phyloP scores from a whole-genome alignment of 2,797 vertebrate species.

The Pseudopleuronectes americanus region DNA sequence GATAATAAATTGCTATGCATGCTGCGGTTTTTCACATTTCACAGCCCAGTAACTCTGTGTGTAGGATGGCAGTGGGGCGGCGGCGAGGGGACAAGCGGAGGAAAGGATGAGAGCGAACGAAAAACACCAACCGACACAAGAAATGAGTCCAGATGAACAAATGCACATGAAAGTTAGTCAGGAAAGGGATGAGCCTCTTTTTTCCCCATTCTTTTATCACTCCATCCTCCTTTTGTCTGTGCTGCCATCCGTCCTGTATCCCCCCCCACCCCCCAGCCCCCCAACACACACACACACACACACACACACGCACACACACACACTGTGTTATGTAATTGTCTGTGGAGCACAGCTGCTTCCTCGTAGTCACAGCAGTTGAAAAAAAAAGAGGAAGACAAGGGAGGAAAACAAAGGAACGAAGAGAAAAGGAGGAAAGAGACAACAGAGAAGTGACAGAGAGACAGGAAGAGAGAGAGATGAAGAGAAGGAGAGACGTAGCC shows the following conservation, averaged over 20 bases:
- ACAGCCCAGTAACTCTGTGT: conserved; percentile 79
- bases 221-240: conserved; percentile 4
- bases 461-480: not conserved
- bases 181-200: conserved; percentile 13
- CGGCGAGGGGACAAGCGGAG: conserved; percentile 31
- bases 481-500: not conserved
- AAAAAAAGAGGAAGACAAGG: conserved; percentile 34
- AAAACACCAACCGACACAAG: conserved; percentile 48
- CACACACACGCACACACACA: conserved; percentile 27
- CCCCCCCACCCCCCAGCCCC: not conserved
- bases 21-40: conserved; percentile 83
- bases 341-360: conserved; percentile 74
- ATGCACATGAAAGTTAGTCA: conserved; percentile 40
- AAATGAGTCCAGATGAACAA: conserved; percentile 12
- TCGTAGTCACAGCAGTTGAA: conserved; percentile 51
- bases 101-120: conserved; percentile 27
- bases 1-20: conserved; percentile 83
- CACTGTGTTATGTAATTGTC: conserved; percentile 77
- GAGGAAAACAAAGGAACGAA: conserved; percentile 49
- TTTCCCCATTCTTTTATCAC: not conserved
- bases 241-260: conserved; percentile 3
- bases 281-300: conserved; percentile 28
- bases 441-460: conserved; percentile 6
- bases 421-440: conserved; percentile 26
- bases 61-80: conserved; percentile 2